phyloP scores from a whole-genome alignment of 2,113 vertebrate species.

The Helogale parvula region DNA sequence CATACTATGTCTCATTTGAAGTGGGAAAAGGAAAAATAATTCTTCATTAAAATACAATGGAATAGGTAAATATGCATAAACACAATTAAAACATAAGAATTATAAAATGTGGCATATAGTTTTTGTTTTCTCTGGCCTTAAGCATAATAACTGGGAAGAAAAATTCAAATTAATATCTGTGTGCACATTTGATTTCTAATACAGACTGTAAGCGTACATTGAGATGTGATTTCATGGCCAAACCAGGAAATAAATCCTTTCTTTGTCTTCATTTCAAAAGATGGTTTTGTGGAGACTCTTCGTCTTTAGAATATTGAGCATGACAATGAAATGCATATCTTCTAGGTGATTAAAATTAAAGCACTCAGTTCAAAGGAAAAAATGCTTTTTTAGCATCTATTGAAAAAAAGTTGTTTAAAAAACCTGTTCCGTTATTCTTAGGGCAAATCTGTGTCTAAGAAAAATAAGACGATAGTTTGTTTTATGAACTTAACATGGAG shows the following conservation, averaged over 20 bases:
- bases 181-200: not conserved
- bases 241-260: not conserved
- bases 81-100: not conserved
- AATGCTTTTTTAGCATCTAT: not conserved
- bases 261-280: not conserved
- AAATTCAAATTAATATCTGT: not conserved
- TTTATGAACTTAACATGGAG: not conserved
- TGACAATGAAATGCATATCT: not conserved
- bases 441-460: not conserved
- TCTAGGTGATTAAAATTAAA: not conserved
- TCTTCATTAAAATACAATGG: slow-evolving; percentile 34
- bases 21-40: not conserved
- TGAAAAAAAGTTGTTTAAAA: slow-evolving; percentile 12
- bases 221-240: not conserved
- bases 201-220: not conserved
- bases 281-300: not conserved
- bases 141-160: not conserved
- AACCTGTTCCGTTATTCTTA: not conserved
- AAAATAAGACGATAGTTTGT: not conserved
- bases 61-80: not conserved
- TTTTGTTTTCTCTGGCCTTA: slow-evolving; percentile 30
- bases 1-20: slow-evolving; percentile 26
- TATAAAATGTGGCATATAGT: not conserved
- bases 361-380: not conserved
- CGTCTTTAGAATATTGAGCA: not conserved